A percentile compares a stretch with the other conserved stretches of the same genome.
Evolutionary conservation across 2,888 invertebrate genomes (phyloP).

Genomic region (Drosophila pegasa): DNA sequence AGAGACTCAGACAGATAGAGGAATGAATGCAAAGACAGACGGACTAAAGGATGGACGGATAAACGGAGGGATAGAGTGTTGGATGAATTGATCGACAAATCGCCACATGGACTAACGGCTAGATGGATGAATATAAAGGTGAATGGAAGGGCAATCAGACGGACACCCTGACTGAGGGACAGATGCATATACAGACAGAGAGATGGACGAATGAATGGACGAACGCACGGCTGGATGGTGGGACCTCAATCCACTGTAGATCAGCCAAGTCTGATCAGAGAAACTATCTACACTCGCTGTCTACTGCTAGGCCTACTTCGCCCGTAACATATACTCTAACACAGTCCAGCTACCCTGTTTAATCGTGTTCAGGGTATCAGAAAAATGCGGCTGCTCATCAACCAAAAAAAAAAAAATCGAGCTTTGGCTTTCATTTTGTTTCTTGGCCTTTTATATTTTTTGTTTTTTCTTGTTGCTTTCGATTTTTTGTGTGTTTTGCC

Average conservation of each 20-base stretch:
- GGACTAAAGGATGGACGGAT: no score
- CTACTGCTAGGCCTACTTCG: background rate
- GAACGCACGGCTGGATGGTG: background rate
- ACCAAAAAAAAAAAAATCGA: slow-evolving; percentile 35
- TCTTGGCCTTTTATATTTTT: slow-evolving; percentile 32
- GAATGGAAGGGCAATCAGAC: no score
- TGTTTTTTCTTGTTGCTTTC: slow-evolving; percentile 17
- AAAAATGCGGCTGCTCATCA: slow-evolving; percentile 21
- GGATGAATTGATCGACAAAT: no score
- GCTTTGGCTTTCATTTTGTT: slow-evolving; percentile 46
- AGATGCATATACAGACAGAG: background rate
- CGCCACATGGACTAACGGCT: no score
- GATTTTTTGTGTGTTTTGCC: slow-evolving; percentile 10
- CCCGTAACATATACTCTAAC: background rate
- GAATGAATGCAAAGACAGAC: background rate
- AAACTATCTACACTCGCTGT: background rate
- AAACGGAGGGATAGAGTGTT: no score
- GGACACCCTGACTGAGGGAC: no score
- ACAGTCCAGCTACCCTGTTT: background rate
- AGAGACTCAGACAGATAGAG: background rate
- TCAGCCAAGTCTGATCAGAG: background rate
- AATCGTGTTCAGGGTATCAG: background rate
- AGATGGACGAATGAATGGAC: background rate
- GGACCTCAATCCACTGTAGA: background rate
- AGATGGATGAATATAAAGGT: no score